These are phyloP conservation scores for Stictonetta naevosa DNA, from an alignment of 2,113 vertebrate species.

Conservation along the genomic window DNA sequence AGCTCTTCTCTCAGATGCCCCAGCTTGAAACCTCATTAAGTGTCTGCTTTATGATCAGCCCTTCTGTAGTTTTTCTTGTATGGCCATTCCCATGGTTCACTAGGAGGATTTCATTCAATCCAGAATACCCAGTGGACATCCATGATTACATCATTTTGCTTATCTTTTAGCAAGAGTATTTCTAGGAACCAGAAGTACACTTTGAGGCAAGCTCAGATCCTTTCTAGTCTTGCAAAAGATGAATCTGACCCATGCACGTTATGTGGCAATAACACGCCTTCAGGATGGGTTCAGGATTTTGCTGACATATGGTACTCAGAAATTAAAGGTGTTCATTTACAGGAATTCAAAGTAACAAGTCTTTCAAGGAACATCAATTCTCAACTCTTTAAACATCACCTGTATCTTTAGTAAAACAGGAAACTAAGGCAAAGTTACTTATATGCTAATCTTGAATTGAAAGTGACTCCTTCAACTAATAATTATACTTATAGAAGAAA, in stretches of 20 bases:
- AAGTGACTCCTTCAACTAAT: not conserved
- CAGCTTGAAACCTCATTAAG: not conserved
- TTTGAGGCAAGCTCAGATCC: not conserved
- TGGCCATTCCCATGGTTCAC: not conserved
- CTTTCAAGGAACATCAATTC: not conserved
- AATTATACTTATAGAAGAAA: not conserved
- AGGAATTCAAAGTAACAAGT: not conserved
- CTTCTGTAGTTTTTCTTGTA: conserved; percentile 25
- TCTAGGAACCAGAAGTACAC: conserved; percentile 41
- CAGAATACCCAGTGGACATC: conserved; percentile 32
- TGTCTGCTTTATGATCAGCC: not conserved
- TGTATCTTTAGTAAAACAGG: not conserved
- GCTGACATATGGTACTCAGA: not conserved
- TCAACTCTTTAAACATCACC: not conserved
- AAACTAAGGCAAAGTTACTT: not conserved
- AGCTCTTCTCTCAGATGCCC: not conserved
- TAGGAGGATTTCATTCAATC: conserved; percentile 33
- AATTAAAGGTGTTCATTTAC: not conserved
- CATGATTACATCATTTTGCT: conserved; percentile 23
- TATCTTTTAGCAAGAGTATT: conserved; percentile 41
- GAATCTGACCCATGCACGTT: not conserved
- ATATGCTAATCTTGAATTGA: not conserved
- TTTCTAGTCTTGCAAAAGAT: conserved; percentile 20
- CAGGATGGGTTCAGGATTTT: not conserved
- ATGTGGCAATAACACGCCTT: not conserved